A percentile compares a stretch with the other conserved stretches of the same genome.
phyloP scores from a whole-genome alignment of 2,113 vertebrate species.

The Limnothrissa miodon region DNA sequence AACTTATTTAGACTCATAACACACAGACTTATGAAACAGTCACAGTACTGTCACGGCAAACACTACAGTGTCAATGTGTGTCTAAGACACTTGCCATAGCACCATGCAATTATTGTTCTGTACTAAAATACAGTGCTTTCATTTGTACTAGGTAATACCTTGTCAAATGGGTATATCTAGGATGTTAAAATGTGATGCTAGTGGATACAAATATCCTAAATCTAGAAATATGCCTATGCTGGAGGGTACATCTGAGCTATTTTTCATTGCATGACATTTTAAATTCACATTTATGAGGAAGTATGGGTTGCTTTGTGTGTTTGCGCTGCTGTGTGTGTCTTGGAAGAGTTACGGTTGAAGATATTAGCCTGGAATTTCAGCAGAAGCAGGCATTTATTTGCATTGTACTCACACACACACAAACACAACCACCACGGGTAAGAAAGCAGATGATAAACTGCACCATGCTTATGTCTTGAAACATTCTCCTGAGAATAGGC shows the following conservation, averaged over 20 bases:
- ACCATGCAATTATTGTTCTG: too few species aligned
- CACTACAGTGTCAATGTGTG: too few species aligned
- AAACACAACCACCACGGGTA: background rate
- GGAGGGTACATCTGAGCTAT: background rate
- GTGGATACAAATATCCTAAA: too few species aligned
- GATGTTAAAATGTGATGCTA: too few species aligned
- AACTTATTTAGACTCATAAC: too few species aligned
- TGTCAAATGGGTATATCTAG: too few species aligned
- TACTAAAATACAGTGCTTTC: too few species aligned
- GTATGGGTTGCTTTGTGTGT: conserved; percentile 30
- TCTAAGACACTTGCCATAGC: too few species aligned
- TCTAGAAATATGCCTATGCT: background rate
- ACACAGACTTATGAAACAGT: too few species aligned
- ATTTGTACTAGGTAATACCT: too few species aligned
- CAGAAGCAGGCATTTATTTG: background rate
- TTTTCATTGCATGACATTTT: conserved; percentile 6
- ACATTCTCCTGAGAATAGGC: background rate
- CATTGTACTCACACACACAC: background rate
- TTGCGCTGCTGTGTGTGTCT: background rate
- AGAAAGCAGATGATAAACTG: background rate
- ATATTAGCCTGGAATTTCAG: conserved; percentile 18
- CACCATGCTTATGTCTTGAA: background rate
- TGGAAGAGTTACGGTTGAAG: conserved; percentile 18
- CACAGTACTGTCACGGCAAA: too few species aligned
- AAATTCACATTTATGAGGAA: background rate